Conservation (phyloP, 1,140 invertebrate genomes). For the Euwallacea fornicatus region DNA sequence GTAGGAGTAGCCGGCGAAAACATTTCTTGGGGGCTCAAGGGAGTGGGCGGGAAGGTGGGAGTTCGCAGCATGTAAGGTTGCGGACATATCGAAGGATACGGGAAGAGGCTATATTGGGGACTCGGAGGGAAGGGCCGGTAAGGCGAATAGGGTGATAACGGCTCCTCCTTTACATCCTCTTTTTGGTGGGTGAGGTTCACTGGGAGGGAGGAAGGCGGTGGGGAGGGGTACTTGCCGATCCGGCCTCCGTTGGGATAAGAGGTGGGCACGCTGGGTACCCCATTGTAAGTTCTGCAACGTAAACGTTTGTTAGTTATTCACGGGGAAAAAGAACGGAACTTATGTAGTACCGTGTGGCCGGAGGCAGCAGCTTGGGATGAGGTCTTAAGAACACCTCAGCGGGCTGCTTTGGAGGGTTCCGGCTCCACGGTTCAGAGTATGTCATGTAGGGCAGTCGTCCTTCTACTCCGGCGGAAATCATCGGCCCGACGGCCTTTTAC, state of each 20-base stretch:
- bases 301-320: conserved; percentile 27
- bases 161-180: conserved; percentile 45
- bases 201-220: conserved; percentile 45
- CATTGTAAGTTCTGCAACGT: conserved; percentile 50
- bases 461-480: conserved; percentile 54
- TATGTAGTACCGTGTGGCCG: conserved; percentile 41
- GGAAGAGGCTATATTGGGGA: conserved; percentile 41
- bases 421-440: conserved; percentile 51
- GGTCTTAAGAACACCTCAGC: conserved; percentile 51
- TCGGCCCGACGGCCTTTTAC: conserved; percentile 46
- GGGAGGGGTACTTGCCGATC: conserved; percentile 48
- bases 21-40: conserved; percentile 49
- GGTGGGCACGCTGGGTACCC: conserved; percentile 37
- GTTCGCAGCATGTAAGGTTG: conserved; percentile 44
- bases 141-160: conserved; percentile 38
- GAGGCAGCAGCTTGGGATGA: conserved; percentile 50
- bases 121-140: conserved; percentile 43
- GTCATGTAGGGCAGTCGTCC: conserved; percentile 53
- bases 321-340: neutral
- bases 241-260: conserved; percentile 49
- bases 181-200: conserved; percentile 51
- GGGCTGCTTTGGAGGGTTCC: conserved; percentile 49
- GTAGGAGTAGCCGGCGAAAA: conserved; percentile 49
- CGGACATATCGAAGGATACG: conserved; percentile 45
- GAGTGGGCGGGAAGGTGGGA: conserved; percentile 46